Evolutionary conservation across 2,888 invertebrate species (phyloP).

Genomic region (Tinea semifulvella): DNA sequence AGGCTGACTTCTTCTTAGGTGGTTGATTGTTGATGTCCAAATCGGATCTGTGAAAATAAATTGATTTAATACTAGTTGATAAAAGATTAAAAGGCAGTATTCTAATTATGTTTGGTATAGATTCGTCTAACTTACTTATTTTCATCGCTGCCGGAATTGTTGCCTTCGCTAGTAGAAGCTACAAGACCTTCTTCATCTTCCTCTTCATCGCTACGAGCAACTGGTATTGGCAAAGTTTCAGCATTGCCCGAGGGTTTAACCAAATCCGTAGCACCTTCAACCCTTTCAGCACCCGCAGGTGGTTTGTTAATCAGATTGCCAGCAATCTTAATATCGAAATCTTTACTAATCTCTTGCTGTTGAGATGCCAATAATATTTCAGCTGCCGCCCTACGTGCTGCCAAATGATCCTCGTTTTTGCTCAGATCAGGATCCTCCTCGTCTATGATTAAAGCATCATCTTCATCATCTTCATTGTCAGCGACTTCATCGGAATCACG

Average conservation of each 20-base stretch:
- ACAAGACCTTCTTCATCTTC: slow-evolving; percentile 85
- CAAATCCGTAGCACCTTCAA: slow-evolving; percentile 52
- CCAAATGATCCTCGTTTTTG: slow-evolving; percentile 40
- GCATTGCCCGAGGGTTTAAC: slow-evolving; percentile 55
- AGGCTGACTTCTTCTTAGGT: slow-evolving; percentile 91
- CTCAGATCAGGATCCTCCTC: slow-evolving; percentile 58
- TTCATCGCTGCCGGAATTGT: slow-evolving; percentile 85
- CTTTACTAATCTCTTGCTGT: slow-evolving; percentile 54
- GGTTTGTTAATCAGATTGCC: slow-evolving; percentile 68
- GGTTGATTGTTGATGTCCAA: slow-evolving; percentile 65
- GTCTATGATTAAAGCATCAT: slow-evolving; percentile 74
- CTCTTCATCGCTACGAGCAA: slow-evolving; percentile 64
- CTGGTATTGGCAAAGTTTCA: slow-evolving; percentile 78
- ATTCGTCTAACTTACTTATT: slow-evolving; percentile 64
- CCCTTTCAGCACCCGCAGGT: slow-evolving; percentile 33
- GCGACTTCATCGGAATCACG: slow-evolving; percentile 67
- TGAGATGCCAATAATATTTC: slow-evolving; percentile 64
- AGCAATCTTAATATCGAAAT: slow-evolving; percentile 62
- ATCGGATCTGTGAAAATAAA: slow-evolving; percentile 66
- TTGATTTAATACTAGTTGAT: neutral
- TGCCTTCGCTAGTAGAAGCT: slow-evolving; percentile 83
- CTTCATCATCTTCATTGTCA: slow-evolving; percentile 72
- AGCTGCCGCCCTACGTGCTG: slow-evolving; percentile 66
- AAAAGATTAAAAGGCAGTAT: neutral
- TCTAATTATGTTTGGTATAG: neutral